Conservation (phyloP, 2,113 vertebrate genomes). For the Petrocephalus microphthalmus region DNA sequence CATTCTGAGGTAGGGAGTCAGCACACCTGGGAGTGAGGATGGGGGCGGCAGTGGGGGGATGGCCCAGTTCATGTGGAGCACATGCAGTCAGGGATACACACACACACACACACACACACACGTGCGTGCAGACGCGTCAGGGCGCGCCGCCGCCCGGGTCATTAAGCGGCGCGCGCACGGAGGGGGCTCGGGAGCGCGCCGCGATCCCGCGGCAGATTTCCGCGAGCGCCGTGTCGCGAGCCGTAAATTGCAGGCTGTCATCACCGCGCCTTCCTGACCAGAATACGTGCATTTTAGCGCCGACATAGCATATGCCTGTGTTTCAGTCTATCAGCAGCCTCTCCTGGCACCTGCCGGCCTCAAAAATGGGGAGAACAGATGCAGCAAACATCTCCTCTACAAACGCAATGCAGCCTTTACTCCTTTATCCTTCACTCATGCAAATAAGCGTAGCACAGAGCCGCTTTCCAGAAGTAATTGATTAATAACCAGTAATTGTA, state of each 20-base stretch:
- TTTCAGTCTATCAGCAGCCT: not conserved
- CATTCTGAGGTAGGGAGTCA: not conserved
- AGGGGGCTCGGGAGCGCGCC: not conserved
- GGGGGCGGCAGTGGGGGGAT: not conserved
- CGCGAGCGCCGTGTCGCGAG: not conserved
- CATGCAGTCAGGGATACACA: not conserved
- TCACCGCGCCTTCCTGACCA: not conserved
- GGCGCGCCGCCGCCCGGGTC: not conserved
- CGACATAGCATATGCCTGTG: not conserved
- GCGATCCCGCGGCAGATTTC: not conserved
- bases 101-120: no score
- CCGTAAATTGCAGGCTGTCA: conserved; percentile 5
- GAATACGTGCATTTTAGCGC: not conserved
- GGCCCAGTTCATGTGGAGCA: not conserved
- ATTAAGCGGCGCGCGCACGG: not conserved
- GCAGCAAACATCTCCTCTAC: not conserved
- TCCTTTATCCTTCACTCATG: no score
- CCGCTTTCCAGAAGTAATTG: not conserved
- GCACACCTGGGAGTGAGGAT: not conserved
- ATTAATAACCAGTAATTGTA: not conserved
- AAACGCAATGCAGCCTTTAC: not conserved
- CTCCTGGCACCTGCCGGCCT: not conserved
- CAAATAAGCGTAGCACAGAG: not conserved
- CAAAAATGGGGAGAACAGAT: not conserved
- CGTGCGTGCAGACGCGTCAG: no score